These are phyloP conservation scores for Leptoteleia sp. DNA, from an alignment of 1,140 invertebrate species.

Conservation along the genomic window DNA sequence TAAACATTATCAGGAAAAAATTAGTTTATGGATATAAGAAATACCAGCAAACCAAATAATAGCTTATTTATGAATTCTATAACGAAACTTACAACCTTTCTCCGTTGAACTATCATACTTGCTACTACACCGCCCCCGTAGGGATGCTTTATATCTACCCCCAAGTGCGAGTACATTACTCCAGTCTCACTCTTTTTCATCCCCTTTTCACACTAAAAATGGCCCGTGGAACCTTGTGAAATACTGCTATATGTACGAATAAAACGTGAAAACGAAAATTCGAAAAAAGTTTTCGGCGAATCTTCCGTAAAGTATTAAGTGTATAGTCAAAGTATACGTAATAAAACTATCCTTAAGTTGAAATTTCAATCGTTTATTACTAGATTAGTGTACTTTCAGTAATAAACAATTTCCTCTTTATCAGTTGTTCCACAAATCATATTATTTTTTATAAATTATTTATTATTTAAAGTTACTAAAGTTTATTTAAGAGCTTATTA, in stretches of 20 bases:
- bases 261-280: constrained; percentile 24
- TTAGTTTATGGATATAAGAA: constrained; percentile 7
- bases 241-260: constrained; percentile 19
- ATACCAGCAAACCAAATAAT: constrained; percentile 14
- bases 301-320: too few species aligned
- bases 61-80: constrained; percentile 67
- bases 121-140: constrained; percentile 15
- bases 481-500: background rate
- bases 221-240: constrained; percentile 19
- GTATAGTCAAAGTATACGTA: too few species aligned
- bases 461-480: constrained; percentile 1
- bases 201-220: constrained; percentile 39
- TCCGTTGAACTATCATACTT: constrained; percentile 21
- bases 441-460: constrained; percentile 1
- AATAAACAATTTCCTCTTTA: too few species aligned
- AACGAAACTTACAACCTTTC: constrained; percentile 62
- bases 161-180: constrained; percentile 46
- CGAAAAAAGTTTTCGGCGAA: background rate
- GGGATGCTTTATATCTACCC: constrained; percentile 51
- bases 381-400: too few species aligned
- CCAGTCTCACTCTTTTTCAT: constrained; percentile 26
- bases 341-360: too few species aligned
- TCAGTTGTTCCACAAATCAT: too few species aligned
- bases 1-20: too few species aligned
- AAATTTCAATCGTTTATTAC: too few species aligned